Conservation (phyloP, 2,113 vertebrate genomes). For the Marmota flaviventris region DNA sequence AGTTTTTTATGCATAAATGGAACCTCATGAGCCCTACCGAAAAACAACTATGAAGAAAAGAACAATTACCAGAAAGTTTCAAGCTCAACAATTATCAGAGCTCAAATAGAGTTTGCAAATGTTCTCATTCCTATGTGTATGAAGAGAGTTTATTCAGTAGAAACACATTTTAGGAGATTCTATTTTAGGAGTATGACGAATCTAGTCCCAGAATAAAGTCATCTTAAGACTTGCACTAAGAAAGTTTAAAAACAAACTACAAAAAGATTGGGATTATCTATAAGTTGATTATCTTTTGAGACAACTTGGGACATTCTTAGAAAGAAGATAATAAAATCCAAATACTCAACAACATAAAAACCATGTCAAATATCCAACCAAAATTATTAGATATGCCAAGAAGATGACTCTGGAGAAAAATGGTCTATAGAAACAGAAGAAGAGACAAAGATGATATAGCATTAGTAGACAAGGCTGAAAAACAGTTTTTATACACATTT, state of each 20-base stretch:
- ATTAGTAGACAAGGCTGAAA: background rate
- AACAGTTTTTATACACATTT: background rate
- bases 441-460: background rate
- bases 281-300: background rate
- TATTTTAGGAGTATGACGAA: background rate
- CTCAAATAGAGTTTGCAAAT: background rate
- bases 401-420: background rate
- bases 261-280: background rate
- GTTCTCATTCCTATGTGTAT: background rate
- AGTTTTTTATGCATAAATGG: background rate
- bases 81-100: background rate
- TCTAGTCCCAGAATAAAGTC: background rate
- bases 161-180: background rate
- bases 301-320: background rate
- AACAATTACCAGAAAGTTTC: background rate
- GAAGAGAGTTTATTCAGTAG: background rate
- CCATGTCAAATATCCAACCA: background rate
- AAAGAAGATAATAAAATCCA: background rate
- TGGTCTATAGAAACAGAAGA: background rate
- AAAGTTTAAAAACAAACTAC: background rate
- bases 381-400: background rate
- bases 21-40: background rate
- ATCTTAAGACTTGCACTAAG: background rate
- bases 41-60: background rate
- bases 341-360: slow-evolving; percentile 14